A percentile compares a stretch with the other conserved stretches of the same genome.
Conservation (phyloP, 2,113 vertebrate species). For the Heptranchias perlo region DNA sequence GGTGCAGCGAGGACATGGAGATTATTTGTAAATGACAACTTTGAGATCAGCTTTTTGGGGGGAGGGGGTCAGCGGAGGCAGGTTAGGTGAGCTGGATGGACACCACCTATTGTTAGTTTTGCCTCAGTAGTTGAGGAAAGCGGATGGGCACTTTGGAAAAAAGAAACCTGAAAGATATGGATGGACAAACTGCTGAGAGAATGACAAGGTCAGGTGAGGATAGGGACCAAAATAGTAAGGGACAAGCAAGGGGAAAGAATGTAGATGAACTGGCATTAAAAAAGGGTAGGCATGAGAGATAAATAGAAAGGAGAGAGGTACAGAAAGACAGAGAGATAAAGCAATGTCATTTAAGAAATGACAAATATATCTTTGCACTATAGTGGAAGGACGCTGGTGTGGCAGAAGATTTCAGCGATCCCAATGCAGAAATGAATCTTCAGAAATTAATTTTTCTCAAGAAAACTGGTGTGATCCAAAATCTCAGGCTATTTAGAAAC, state of each 20-base stretch:
- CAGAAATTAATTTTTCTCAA: not conserved
- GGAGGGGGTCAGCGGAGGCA: not conserved
- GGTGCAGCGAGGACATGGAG: not conserved
- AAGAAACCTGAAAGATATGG: not conserved
- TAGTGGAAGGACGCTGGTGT: not conserved
- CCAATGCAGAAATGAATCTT: not conserved
- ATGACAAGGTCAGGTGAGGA: not conserved
- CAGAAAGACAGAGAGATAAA: not conserved
- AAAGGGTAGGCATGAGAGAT: not conserved
- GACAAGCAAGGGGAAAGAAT: not conserved
- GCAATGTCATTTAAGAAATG: not conserved
- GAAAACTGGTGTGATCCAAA: not conserved
- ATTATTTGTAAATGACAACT: not conserved
- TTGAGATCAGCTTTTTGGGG: not conserved
- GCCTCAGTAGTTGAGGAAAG: not conserved
- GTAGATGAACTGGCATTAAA: not conserved
- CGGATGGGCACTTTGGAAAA: not conserved
- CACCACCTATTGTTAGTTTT: not conserved
- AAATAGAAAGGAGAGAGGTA: not conserved
- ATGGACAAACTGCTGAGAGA: not conserved
- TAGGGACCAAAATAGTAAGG: not conserved
- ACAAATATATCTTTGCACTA: not conserved
- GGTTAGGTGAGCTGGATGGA: not conserved
- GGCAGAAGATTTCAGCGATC: not conserved
- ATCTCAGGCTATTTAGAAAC: not conserved